These are phyloP conservation scores for Torymus texanus DNA, from an alignment of 2,888 invertebrate species.

Conservation along the genomic window DNA sequence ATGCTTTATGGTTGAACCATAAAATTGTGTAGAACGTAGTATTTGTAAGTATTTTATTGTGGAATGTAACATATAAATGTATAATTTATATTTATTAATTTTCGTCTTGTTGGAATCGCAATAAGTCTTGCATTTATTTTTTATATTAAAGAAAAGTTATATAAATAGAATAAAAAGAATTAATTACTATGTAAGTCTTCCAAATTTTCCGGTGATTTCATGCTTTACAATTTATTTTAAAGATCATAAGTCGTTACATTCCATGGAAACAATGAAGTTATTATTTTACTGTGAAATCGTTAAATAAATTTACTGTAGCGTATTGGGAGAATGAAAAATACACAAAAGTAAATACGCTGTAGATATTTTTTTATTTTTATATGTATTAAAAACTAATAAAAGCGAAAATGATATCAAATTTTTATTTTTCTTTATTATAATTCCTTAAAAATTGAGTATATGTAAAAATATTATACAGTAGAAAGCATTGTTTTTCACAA, in stretches of 20 bases:
- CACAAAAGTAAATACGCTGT: constrained; percentile 7
- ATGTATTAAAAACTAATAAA: background rate
- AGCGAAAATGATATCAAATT: background rate
- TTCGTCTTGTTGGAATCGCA: no score
- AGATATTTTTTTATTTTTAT: constrained; percentile 12
- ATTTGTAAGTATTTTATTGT: no score
- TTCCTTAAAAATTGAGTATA: background rate
- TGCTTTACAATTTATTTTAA: background rate
- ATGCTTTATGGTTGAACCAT: no score
- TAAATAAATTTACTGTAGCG: constrained; percentile 2
- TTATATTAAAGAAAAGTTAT: no score
- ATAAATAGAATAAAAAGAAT: no score
- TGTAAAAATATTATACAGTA: no score
- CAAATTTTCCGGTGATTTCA: background rate
- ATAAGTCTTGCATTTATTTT: no score
- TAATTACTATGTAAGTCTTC: background rate
- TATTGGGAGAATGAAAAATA: background rate
- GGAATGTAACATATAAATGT: no score
- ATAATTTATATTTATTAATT: no score
- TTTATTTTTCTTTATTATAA: background rate
- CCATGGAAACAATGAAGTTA: background rate
- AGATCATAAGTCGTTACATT: background rate
- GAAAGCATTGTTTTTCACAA: no score
- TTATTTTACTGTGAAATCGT: constrained; percentile 8
- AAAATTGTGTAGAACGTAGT: no score